A percentile compares a stretch with the other conserved stretches of the same genome.
Evolutionary conservation across 2,113 vertebrate species (phyloP).

Genomic region (Vulpes vulpes): DNA sequence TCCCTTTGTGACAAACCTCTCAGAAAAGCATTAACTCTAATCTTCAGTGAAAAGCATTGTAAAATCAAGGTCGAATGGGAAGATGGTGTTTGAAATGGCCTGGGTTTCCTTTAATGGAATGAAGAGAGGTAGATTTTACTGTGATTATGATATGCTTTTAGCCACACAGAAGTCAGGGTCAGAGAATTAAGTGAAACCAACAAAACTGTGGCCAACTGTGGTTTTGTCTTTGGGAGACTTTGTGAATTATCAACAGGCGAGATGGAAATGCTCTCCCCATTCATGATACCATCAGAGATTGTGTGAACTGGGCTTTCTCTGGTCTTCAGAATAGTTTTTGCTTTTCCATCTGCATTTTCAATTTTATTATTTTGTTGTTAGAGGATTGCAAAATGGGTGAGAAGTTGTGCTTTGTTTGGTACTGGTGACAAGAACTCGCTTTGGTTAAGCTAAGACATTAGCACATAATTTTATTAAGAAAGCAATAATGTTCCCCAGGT

Average conservation of each 20-base stretch:
- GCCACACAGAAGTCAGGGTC: not conserved
- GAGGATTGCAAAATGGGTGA: not conserved
- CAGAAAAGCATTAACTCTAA: constrained; percentile 50
- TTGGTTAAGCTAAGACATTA: constrained; percentile 10
- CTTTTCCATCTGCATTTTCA: not conserved
- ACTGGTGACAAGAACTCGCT: not conserved
- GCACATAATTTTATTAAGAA: not conserved
- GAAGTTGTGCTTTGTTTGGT: not conserved
- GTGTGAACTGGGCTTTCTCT: not conserved
- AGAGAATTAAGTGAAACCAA: constrained; percentile 47
- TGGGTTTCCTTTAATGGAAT: constrained; percentile 28
- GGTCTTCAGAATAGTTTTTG: not conserved
- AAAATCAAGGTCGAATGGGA: not conserved
- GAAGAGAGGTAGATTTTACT: not conserved
- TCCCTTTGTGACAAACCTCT: constrained; percentile 52
- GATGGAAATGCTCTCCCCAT: not conserved
- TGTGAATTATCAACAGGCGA: not conserved
- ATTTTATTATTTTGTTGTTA: not conserved
- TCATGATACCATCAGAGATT: too few relatives aligned
- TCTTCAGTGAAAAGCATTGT: constrained; percentile 43
- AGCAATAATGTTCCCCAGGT: not conserved
- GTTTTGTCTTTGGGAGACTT: not conserved
- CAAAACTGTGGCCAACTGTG: not conserved
- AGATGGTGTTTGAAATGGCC: not conserved
- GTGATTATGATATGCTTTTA: constrained; percentile 8